A percentile compares a stretch with the other conserved stretches of the same genome.
phyloP scores from a whole-genome alignment of 1,140 invertebrate species.

The Drosophila arizonae region DNA sequence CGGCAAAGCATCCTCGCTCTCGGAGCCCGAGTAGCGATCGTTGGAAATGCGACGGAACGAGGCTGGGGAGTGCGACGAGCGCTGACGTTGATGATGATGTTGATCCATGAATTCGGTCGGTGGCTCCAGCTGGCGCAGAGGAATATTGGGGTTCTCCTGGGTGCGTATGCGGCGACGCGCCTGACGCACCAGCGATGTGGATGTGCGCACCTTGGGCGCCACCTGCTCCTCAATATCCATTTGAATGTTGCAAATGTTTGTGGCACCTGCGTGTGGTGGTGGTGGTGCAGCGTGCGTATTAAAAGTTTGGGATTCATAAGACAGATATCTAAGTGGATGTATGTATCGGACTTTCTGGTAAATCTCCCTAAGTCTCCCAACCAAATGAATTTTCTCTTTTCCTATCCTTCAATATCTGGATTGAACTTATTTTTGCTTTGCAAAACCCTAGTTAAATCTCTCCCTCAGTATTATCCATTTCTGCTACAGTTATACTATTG shows the following conservation, averaged over 20 bases:
- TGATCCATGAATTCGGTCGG: neutral
- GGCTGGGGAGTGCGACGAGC: neutral
- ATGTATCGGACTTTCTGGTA: too few relatives aligned
- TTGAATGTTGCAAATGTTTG: constrained; percentile 34
- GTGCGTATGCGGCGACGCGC: constrained; percentile 55
- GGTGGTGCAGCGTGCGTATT: constrained; percentile 19
- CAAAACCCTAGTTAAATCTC: too few relatives aligned
- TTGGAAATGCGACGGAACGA: constrained; percentile 4
- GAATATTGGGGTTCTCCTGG: constrained; percentile 38
- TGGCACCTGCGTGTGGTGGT: constrained; percentile 26
- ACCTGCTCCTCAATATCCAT: constrained; percentile 46
- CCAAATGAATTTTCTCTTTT: too few relatives aligned
- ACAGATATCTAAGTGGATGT: neutral
- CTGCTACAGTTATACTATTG: too few relatives aligned
- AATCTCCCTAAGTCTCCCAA: too few relatives aligned
- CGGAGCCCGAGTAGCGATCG: constrained; percentile 24
- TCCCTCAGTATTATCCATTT: too few relatives aligned
- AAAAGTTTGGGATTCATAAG: neutral
- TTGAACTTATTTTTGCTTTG: too few relatives aligned
- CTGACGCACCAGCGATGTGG: constrained; percentile 52
- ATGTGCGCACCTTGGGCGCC: constrained; percentile 32
- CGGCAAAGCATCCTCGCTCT: constrained; percentile 31
- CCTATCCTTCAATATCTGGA: too few relatives aligned
- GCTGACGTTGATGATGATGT: neutral
- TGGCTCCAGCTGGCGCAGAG: constrained; percentile 18